Percentiles rank a stretch among this genome's conserved stretches.
Conservation (phyloP, 2,113 vertebrate species). For the Pollimyrus isidori region DNA sequence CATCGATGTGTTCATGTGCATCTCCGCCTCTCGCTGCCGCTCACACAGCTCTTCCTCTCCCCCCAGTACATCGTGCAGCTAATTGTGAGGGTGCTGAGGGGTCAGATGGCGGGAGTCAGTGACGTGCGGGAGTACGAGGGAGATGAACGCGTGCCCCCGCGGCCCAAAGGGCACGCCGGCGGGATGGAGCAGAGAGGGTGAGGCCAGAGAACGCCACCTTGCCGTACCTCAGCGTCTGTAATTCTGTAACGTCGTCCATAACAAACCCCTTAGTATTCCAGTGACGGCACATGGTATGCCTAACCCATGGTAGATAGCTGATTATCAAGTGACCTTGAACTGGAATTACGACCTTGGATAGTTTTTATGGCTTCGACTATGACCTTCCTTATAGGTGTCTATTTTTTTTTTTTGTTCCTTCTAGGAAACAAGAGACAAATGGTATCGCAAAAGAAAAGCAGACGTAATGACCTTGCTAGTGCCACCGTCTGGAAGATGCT, state of each 20-base stretch:
- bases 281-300: not conserved
- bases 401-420: not conserved
- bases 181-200: constrained; percentile 53
- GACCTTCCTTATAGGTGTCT: not conserved
- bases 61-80: constrained; percentile 84
- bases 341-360: constrained; percentile 33
- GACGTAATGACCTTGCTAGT: constrained; percentile 52
- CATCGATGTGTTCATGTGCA: not conserved
- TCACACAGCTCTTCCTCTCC: not conserved
- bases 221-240: not conserved
- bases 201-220: constrained; percentile 10
- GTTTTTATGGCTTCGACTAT: constrained; percentile 28
- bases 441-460: constrained; percentile 77
- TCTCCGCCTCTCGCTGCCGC: not conserved
- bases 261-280: not conserved
- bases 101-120: constrained; percentile 78
- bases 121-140: constrained; percentile 84
- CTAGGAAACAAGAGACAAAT: constrained; percentile 67
- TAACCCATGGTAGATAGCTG: not conserved
- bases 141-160: constrained; percentile 42
- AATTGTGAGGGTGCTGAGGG: constrained; percentile 78
- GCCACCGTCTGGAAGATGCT: constrained; percentile 48
- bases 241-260: not conserved
- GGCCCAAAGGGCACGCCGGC: not conserved
- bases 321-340: constrained; percentile 43